These are phyloP conservation scores for Lamprotornis superbus DNA, from an alignment of 2,113 vertebrate species.

Conservation along the genomic window DNA sequence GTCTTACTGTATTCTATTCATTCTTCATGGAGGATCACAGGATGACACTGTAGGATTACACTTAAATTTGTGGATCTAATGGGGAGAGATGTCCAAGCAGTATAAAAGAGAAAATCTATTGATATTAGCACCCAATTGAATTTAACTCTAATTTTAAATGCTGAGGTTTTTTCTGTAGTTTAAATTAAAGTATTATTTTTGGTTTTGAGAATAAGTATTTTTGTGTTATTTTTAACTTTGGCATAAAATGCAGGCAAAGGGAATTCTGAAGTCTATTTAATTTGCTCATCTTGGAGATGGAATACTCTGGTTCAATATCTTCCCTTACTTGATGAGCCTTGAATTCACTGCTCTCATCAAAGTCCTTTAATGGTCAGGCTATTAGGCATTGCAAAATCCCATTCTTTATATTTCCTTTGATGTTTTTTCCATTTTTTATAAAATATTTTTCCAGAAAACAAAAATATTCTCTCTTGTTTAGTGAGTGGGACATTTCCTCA, in stretches of 20 bases:
- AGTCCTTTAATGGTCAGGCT: not conserved
- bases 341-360: not conserved
- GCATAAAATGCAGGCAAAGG: not conserved
- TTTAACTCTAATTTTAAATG: not conserved
- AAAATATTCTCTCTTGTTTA: not conserved
- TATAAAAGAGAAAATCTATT: not conserved
- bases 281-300: not conserved
- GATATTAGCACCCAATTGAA: not conserved
- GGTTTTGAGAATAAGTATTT: not conserved
- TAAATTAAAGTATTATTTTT: not conserved
- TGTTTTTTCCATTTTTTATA: not conserved
- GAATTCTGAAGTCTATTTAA: not conserved
- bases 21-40: not conserved
- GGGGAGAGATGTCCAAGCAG: not conserved
- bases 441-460: not conserved
- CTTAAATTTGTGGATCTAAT: not conserved
- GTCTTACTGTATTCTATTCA: not conserved
- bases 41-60: not conserved
- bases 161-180: rapidly evolving
- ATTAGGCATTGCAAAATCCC: not conserved
- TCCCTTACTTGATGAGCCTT: not conserved
- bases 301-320: not conserved
- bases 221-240: not conserved
- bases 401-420: not conserved
- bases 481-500: not conserved